A percentile compares a stretch with the other conserved stretches of the same genome.
These are phyloP conservation scores for Clarias macrocephalus DNA, from an alignment of 2,113 vertebrate species.

Conservation along the genomic window DNA sequence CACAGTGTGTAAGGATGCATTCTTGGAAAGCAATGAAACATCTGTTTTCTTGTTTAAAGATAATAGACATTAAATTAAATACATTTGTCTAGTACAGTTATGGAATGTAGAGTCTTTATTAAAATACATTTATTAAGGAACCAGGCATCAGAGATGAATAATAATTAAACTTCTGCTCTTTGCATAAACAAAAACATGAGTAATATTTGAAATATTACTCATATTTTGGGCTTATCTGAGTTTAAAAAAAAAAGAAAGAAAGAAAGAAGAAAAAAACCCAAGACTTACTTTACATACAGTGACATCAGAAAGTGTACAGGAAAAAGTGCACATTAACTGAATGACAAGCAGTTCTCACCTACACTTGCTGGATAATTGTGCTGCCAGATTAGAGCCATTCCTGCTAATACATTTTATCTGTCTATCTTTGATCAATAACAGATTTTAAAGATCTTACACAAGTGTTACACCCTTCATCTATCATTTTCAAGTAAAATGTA, in stretches of 20 bases:
- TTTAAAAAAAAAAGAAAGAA: neutral
- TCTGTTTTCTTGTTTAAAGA: neutral
- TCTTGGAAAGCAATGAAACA: neutral
- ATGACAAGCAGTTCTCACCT: neutral
- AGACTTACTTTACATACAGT: neutral
- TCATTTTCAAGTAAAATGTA: too few relatives aligned
- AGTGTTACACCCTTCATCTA: neutral
- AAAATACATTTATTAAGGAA: slow-evolving; percentile 2
- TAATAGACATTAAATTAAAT: neutral
- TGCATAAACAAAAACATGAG: neutral
- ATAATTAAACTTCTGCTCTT: neutral
- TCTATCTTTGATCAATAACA: neutral
- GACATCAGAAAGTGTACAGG: neutral
- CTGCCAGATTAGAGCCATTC: neutral
- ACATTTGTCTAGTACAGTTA: neutral
- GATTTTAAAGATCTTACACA: neutral
- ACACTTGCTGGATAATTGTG: neutral
- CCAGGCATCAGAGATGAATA: neutral
- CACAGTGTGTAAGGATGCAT: neutral
- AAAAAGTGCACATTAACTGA: neutral
- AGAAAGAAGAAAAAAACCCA: neutral
- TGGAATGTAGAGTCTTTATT: slow-evolving; percentile 1
- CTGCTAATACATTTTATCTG: too few relatives aligned
- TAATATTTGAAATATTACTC: neutral
- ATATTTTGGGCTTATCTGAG: neutral